A percentile compares a stretch with the other conserved stretches of the same genome.
phyloP scores from a whole-genome alignment of 2,888 invertebrate genomes.

The Xestia ashworthii region DNA sequence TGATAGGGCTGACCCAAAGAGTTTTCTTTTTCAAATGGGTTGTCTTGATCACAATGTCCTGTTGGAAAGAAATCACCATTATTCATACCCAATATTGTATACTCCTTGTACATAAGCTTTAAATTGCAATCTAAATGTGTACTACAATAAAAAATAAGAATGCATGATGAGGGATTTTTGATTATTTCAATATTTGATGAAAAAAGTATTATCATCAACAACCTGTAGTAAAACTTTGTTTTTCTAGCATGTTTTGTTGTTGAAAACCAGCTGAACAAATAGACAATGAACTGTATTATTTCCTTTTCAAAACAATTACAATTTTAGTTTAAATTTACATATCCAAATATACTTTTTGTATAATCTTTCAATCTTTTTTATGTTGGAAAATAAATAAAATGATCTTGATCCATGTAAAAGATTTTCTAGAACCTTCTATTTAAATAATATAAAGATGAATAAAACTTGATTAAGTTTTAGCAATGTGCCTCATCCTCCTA shows the following conservation, averaged over 20 bases:
- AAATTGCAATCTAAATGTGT: background rate
- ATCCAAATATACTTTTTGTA: slow-evolving; percentile 5
- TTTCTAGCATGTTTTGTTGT: background rate
- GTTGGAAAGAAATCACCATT: background rate
- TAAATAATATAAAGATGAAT: background rate
- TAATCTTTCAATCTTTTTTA: background rate
- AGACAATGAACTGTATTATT: slow-evolving; percentile 6
- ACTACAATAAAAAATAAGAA: background rate
- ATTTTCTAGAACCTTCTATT: slow-evolving; percentile 1
- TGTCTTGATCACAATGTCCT: background rate
- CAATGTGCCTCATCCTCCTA: background rate
- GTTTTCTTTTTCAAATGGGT: background rate
- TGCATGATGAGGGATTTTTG: background rate
- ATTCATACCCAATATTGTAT: background rate
- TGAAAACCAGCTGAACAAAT: slow-evolving; percentile 26
- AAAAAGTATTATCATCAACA: background rate
- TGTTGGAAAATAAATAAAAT: background rate
- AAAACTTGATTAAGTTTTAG: background rate
- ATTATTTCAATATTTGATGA: background rate
- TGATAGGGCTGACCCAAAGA: background rate
- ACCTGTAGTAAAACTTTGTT: slow-evolving; percentile 3
- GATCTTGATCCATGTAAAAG: background rate
- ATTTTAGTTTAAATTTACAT: slow-evolving; percentile 8
- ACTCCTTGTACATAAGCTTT: background rate
- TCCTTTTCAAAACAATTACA: slow-evolving; percentile 6